Percentiles rank a stretch among this genome's conserved stretches.
Evolutionary conservation across 35 echinoderm and acorn worm species (phyloP).

Genomic region (Acanthaster planci): DNA sequence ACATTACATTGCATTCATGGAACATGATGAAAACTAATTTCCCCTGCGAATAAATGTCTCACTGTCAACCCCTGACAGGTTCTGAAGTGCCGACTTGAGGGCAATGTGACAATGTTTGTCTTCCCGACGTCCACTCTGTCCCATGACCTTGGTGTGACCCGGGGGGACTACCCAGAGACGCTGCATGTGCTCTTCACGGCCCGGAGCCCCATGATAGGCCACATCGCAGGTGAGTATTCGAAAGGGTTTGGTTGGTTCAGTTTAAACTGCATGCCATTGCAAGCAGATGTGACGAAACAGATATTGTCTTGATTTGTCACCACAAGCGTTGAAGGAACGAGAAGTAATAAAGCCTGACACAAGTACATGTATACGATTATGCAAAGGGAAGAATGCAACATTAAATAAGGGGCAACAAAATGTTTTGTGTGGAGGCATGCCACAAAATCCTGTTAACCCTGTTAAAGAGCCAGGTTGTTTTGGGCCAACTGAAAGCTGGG

Average conservation of each 20-base stretch:
- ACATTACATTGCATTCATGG: no score
- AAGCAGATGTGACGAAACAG: not conserved
- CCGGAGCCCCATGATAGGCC: slow-evolving; percentile 3
- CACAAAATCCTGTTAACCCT: no score
- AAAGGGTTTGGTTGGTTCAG: not conserved
- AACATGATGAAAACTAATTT: no score
- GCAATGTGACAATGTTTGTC: not conserved
- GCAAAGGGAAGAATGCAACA: no score
- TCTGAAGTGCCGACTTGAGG: slow-evolving; percentile 15
- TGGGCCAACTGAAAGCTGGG: no score
- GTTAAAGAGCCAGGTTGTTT: no score
- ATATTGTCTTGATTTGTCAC: not conserved
- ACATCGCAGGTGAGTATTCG: slow-evolving; percentile 20
- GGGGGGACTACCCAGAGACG: slow-evolving; percentile 6
- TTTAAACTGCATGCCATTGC: not conserved
- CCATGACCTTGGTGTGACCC: slow-evolving; percentile 18
- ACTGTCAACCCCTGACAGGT: no score
- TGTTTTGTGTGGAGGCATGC: no score
- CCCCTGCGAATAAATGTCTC: no score
- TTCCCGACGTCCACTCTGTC: slow-evolving; percentile 27
- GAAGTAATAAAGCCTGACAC: not conserved
- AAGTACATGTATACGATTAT: not conserved
- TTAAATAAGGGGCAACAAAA: no score
- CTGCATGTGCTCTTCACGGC: slow-evolving; percentile 35
- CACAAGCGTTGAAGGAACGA: not conserved